Evolutionary conservation across 2,113 vertebrate species (phyloP), one percentile per base, ranked within the genome.

Genomic region (Mastomys coucha): DNA sequence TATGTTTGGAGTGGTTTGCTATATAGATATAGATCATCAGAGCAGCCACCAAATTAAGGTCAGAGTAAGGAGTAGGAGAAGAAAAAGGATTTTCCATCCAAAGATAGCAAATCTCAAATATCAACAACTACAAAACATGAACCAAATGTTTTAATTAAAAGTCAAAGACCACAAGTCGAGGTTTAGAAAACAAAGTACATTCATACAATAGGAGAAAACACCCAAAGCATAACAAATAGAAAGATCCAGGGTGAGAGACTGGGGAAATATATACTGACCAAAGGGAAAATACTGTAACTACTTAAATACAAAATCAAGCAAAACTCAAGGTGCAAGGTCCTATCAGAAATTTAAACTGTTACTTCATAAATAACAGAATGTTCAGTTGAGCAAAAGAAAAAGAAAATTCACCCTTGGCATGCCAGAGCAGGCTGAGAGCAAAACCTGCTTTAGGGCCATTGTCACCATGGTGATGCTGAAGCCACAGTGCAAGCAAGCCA

Each of bases 241-340:
- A 96, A 88, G 12, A 85, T 2, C 19, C 2, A 92, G 88, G 89
- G 56, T 24, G 96, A 95, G 88, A 92, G 22, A 63, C 56, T 39
- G 67, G 60, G 16, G 58, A 94, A 72, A 85, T 45, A 65, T 65
- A 91, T 22, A 42, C 24, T 88, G 92, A 75, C 22, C 65, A 77
- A 80, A 94, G 86, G 53, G 51, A 94, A 97, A 95, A 28, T 82
- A 65, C 22, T 45, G 0, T 84, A 26, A 80, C 31, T 33, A 45
- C 75, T 58, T 93, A 87, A 92, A 60, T 73, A 73, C 56, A 70
- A 93, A 33, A 82, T 42, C 65, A 90, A 85, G 33, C 91, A 73
- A 97, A 81, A 76, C 75, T 60, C 87, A 84, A 84, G 85, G 75
- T 49, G 89, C 88, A 96, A 93, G 72, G 1, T 1, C 73, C 87